phyloP scores from a whole-genome alignment of 1,140 invertebrate species.

The Heliconius nattereri region DNA sequence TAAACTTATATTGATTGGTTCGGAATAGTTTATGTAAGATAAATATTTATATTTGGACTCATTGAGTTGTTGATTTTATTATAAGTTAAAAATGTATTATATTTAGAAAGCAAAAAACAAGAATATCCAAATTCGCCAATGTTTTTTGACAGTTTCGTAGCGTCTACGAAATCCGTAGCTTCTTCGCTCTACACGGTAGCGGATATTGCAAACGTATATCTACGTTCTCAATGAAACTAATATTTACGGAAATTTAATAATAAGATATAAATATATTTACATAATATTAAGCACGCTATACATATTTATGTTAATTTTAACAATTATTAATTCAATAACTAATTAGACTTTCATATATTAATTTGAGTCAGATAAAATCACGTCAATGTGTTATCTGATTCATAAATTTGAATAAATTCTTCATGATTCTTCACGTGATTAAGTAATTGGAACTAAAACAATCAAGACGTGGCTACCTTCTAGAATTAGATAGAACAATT shows the following conservation, averaged over 20 bases:
- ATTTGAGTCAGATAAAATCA: neutral
- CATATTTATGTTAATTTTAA: conserved; percentile 9
- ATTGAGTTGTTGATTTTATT: neutral
- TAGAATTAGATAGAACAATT: conserved; percentile 20
- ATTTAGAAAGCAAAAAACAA: neutral
- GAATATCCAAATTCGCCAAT: neutral
- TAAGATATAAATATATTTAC: neutral
- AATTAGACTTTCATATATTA: conserved; percentile 13
- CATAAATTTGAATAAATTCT: conserved; percentile 6
- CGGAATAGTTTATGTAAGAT: neutral
- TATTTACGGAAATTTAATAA: conserved; percentile 10
- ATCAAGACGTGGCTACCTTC: conserved; percentile 27
- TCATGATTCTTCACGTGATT: conserved; percentile 24
- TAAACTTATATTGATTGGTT: conserved; percentile 34
- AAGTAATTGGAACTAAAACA: conserved; percentile 36
- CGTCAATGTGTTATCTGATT: neutral
- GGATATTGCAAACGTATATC: conserved; percentile 31
- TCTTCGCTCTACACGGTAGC: conserved; percentile 47
- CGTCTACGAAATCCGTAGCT: conserved; percentile 65
- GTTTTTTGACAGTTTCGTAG: conserved; percentile 38
- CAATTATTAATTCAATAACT: conserved; percentile 4
- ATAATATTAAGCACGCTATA: conserved; percentile 6
- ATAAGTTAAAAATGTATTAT: too few species aligned
- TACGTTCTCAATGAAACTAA: neutral
- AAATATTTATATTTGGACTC: conserved; percentile 7